Evolutionary conservation across 2,113 vertebrate genomes (phyloP).

Genomic region (Oreochromis tanganicae): DNA sequence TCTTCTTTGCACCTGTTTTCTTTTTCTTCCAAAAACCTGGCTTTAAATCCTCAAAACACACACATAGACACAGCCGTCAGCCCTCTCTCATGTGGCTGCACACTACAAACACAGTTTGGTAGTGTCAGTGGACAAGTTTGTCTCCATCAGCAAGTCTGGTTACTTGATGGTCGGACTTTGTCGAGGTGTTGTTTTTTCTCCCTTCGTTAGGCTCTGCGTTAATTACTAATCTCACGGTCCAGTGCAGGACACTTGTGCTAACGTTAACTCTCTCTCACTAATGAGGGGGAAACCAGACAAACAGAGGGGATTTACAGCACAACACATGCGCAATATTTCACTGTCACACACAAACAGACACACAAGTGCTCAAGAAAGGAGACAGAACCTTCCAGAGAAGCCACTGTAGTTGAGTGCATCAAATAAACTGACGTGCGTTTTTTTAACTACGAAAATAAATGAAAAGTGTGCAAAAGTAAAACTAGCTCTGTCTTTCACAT

Average conservation of each 20-base stretch:
- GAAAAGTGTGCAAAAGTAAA: neutral
- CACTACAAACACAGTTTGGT: slow-evolving; percentile 8
- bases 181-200: slow-evolving; percentile 73
- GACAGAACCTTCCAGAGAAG: neutral
- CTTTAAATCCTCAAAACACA: neutral
- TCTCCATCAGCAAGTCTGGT: slow-evolving; percentile 70
- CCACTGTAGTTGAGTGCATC: neutral
- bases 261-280: slow-evolving; percentile 71
- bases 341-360: slow-evolving; percentile 33
- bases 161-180: slow-evolving; percentile 71
- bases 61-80: neutral
- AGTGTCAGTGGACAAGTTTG: slow-evolving; percentile 35
- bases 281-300: slow-evolving; percentile 75
- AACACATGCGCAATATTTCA: slow-evolving; percentile 36
- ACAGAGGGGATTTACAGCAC: slow-evolving; percentile 72
- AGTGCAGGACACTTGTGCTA: slow-evolving; percentile 70
- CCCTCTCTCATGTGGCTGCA: neutral
- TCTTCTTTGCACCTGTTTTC: neutral
- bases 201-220: slow-evolving; percentile 75
- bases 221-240: slow-evolving; percentile 81
- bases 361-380: neutral
- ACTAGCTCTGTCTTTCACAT: neutral
- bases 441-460: neutral
- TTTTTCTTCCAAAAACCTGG: neutral
- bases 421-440: neutral